Evolutionary conservation across 2,113 vertebrate genomes (phyloP).

Genomic region (Struthidea cinerea): DNA sequence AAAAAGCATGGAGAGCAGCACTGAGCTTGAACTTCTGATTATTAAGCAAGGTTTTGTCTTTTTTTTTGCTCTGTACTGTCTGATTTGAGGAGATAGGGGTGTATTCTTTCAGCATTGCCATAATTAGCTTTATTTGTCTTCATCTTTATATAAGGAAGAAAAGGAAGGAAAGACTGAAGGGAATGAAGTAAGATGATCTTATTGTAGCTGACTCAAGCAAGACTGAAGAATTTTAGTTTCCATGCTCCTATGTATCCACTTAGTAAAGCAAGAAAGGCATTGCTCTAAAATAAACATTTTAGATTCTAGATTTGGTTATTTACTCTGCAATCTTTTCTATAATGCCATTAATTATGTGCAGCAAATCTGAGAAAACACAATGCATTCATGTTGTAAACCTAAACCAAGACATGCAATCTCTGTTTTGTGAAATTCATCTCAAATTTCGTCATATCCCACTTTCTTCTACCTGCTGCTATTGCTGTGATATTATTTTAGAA

Average conservation of each 20-base stretch:
- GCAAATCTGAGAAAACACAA: neutral
- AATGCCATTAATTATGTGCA: neutral
- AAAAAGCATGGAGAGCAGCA: neutral
- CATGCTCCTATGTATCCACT: neutral
- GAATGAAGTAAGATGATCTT: neutral
- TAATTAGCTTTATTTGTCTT: neutral
- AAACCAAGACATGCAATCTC: neutral
- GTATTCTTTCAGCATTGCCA: neutral
- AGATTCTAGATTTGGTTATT: neutral
- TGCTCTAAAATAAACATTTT: neutral
- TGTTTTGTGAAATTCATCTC: neutral
- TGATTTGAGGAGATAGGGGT: neutral
- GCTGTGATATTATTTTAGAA: neutral
- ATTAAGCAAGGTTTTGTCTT: neutral
- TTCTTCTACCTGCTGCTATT: neutral
- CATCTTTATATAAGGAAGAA: neutral
- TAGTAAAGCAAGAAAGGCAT: neutral
- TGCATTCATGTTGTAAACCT: neutral
- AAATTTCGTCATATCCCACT: neutral
- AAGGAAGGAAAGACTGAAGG: neutral
- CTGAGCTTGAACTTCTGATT: neutral
- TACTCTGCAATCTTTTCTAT: neutral
- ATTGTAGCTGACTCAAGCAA: neutral
- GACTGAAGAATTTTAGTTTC: neutral
- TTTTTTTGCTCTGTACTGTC: neutral